A percentile compares a stretch with the other conserved stretches of the same genome.
Conservation (phyloP, 37 sponge, comb jelly and placozoan species). For the Lycopodina hypogea region DNA sequence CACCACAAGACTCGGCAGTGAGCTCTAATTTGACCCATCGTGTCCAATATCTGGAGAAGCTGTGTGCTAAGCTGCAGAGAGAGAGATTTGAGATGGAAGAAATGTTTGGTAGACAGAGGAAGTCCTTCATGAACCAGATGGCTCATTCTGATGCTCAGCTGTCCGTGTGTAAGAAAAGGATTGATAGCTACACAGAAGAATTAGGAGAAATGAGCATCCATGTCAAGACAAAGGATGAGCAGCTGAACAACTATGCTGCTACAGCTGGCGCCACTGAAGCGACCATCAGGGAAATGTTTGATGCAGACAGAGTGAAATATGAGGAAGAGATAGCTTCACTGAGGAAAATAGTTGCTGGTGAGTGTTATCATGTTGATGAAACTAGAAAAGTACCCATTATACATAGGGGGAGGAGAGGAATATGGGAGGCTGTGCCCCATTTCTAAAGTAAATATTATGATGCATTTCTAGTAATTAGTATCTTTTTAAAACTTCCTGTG, state of each 20-base stretch:
- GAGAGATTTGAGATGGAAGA: conserved; percentile 62
- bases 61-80: conserved; percentile 20
- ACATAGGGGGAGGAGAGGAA: not conserved
- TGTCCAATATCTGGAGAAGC: conserved; percentile 13
- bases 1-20: too few species aligned
- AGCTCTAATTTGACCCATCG: not conserved
- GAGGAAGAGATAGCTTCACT: conserved; percentile 68
- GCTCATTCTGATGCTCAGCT: conserved; percentile 32
- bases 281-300: conserved; percentile 45
- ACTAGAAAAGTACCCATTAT: too few species aligned
- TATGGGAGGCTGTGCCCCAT: not conserved
- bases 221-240: conserved; percentile 26
- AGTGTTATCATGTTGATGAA: not conserved
- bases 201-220: conserved; percentile 1
- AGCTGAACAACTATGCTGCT: conserved; percentile 6
- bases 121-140: conserved; percentile 77
- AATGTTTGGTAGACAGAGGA: conserved; percentile 76
- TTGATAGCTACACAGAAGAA: conserved; percentile 1
- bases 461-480: too few species aligned
- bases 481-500: too few species aligned
- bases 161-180: not conserved
- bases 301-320: conserved; percentile 51
- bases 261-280: conserved; percentile 2
- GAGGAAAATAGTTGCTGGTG: conserved; percentile 23
- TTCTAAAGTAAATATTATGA: too few species aligned